Base-by-base conservation (phyloP, 1,140 invertebrate species). In the Oreohelix idahoensis region DNA sequence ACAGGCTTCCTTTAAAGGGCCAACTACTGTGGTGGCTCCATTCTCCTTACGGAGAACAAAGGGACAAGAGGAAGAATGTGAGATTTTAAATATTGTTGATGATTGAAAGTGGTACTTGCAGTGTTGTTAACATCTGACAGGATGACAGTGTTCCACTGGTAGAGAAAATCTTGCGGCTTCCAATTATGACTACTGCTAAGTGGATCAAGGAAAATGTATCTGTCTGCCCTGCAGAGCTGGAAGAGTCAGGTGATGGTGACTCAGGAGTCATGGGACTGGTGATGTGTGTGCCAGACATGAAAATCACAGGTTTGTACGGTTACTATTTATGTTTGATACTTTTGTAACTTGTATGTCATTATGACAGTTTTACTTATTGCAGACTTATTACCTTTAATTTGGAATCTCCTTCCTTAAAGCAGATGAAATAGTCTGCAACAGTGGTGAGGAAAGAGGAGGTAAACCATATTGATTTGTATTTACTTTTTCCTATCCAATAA, bases 281-380 rank as follows among this genome's bases (percentile, higher is more conserved):
- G 20, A 79, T 79, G 77, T 79, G 77, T 79, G 77, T 79, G 35
- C 77, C 77, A 63, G 77, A 79, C 15, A 15, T 79, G 35, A 51
- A 79, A 23, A 63, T 39, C 17, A 49, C 77, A 66, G 77, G 77
- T 79, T n/a, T 26, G 74, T 11, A n/a, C n/a, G n/a, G n/a, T n/a
- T n/a, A n/a, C n/a, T n/a, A n/a, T n/a, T n/a, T n/a, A n/a, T n/a
- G n/a, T n/a, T n/a, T n/a, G n/a, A n/a, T n/a, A n/a, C n/a, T n/a
- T n/a, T n/a, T n/a, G n/a, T n/a, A n/a, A n/a, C n/a, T n/a, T n/a
- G n/a, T n/a, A n/a, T n/a, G n/a, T n/a, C n/a, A n/a, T n/a, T n/a
- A n/a, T n/a, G n/a, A n/a, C n/a, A n/a, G n/a, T n/a, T n/a, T n/a
- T n/a, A n/a, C n/a, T n/a, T n/a, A n/a, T n/a, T n/a, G n/a, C n/a